These are phyloP conservation scores for Hylia prasina DNA, from an alignment of 2,113 vertebrate genomes.

Conservation along the genomic window DNA sequence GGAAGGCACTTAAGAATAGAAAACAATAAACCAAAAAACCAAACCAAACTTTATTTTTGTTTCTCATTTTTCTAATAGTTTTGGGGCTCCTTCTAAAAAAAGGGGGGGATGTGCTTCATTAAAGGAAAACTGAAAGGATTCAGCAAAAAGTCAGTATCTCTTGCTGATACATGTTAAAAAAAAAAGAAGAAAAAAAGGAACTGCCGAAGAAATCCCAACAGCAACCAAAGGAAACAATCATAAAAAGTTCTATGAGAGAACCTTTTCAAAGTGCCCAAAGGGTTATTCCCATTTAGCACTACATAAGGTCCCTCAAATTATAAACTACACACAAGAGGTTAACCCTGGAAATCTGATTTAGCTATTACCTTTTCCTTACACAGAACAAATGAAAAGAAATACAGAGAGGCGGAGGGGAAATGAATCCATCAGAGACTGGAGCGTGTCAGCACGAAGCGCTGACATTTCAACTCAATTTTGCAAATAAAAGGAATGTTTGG, in stretches of 20 bases:
- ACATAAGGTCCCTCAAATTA: neutral
- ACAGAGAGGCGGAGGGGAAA: neutral
- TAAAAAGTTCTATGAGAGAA: neutral
- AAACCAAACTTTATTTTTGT: neutral
- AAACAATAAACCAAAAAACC: neutral
- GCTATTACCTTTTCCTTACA: neutral
- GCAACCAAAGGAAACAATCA: neutral
- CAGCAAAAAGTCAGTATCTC: neutral
- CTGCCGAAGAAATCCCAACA: neutral
- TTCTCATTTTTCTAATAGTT: neutral
- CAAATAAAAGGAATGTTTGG: constrained; percentile 44
- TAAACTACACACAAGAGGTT: neutral
- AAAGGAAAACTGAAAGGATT: neutral
- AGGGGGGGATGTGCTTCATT: neutral
- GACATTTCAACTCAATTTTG: constrained; percentile 45
- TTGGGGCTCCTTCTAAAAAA: neutral
- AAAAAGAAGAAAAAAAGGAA: neutral
- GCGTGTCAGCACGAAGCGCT: neutral
- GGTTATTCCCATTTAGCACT: neutral
- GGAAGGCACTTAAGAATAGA: neutral
- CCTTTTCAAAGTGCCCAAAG: neutral
- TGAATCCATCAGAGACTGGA: constrained; percentile 23
- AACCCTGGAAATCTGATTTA: constrained; percentile 39
- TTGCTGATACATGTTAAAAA: neutral
- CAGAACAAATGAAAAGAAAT: constrained; percentile 30